These are phyloP conservation scores for Dolichomitus sp. DNA, from an alignment of 2,888 invertebrate species.

Conservation along the genomic window DNA sequence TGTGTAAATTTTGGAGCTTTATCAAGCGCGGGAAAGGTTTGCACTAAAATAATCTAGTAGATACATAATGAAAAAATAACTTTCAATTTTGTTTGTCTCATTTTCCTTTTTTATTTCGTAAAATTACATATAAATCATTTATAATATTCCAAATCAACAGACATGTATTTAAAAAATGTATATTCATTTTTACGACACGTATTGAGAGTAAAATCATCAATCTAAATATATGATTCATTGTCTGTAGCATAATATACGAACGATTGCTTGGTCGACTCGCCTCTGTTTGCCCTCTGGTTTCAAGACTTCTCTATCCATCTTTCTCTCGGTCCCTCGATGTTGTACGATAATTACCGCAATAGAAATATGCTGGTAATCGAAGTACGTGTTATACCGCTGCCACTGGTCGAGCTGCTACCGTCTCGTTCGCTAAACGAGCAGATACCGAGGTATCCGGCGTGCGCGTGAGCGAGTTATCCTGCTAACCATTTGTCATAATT, in stretches of 20 bases:
- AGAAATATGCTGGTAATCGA: conserved; percentile 20
- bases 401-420: conserved; percentile 6
- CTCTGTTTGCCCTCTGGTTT: neutral
- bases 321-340: neutral
- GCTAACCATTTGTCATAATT: conserved; percentile 63
- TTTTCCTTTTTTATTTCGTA: no score
- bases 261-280: neutral
- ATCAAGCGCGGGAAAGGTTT: no score
- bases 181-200: no score
- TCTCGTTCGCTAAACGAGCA: neutral
- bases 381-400: conserved; percentile 18
- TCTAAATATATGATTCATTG: no score
- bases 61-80: no score
- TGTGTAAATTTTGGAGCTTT: no score
- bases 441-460: neutral
- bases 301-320: neutral
- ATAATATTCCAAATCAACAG: no score
- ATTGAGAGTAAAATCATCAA: no score
- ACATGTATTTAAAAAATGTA: no score
- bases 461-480: conserved; percentile 8
- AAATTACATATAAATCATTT: no score
- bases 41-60: no score
- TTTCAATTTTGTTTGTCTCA: no score
- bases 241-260: neutral
- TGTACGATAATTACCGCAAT: neutral